Evolutionary conservation across 2,113 vertebrate genomes (phyloP).

Genomic region (Syngnathoides biaculeatus): DNA sequence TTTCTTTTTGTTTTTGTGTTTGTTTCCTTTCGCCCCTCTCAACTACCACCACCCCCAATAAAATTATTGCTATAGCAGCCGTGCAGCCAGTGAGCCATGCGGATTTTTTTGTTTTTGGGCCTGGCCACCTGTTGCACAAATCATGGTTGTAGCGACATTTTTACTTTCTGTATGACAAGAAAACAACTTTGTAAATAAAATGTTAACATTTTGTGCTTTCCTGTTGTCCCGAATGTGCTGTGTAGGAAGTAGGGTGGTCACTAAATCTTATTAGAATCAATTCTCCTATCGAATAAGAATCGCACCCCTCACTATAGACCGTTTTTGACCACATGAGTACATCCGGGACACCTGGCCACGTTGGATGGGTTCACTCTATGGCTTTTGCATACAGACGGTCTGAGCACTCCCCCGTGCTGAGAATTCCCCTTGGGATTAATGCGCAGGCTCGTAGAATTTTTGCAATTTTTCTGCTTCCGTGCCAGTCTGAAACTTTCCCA

Average conservation of each 20-base stretch:
- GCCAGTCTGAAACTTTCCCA: too few relatives aligned
- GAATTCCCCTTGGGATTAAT: too few relatives aligned
- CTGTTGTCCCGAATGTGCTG: conserved; percentile 33
- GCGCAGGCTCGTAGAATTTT: too few relatives aligned
- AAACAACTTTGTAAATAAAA: conserved; percentile 96
- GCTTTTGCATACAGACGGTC: too few relatives aligned
- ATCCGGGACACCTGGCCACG: too few relatives aligned
- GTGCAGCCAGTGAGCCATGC: conserved; percentile 78
- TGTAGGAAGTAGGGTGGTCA: neutral
- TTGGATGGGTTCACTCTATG: too few relatives aligned
- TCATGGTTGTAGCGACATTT: conserved; percentile 89
- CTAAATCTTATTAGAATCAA: too few relatives aligned
- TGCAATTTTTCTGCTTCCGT: too few relatives aligned
- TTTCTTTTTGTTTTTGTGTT: conserved; percentile 57
- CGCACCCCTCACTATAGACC: too few relatives aligned
- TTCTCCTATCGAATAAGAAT: too few relatives aligned
- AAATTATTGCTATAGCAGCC: conserved; percentile 84
- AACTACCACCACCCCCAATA: conserved; percentile 60
- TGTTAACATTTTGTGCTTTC: conserved; percentile 89
- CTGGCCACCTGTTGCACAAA: conserved; percentile 80
- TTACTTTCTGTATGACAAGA: conserved; percentile 90
- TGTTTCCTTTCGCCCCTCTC: conserved; percentile 37
- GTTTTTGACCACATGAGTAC: too few relatives aligned
- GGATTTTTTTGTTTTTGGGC: conserved; percentile 56
- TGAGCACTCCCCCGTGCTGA: too few relatives aligned